Conservation (phyloP, 1,140 invertebrate species). For the Drosophila triauraria region DNA sequence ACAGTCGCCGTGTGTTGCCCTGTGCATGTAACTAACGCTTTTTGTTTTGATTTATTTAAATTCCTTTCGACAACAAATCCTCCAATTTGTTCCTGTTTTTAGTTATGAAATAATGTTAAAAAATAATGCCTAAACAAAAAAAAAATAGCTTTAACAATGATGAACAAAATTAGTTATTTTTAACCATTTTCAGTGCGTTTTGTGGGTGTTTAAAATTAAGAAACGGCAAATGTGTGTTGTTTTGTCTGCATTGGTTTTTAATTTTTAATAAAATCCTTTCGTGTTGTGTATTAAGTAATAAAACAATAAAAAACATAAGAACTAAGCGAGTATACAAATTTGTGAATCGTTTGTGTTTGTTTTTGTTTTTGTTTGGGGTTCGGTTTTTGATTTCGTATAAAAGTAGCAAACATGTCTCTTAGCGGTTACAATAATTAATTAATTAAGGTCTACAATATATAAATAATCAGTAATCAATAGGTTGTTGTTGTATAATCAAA, state of each 20-base stretch:
- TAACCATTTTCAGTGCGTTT: constrained; percentile 69
- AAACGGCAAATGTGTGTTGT: constrained; percentile 47
- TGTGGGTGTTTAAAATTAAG: constrained; percentile 50
- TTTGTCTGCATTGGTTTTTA: constrained; percentile 43
- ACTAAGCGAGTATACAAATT: constrained; percentile 77
- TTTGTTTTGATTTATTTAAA: constrained; percentile 34
- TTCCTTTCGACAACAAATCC: constrained; percentile 60
- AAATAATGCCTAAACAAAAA: constrained; percentile 52
- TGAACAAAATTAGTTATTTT: constrained; percentile 53
- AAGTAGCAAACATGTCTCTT: constrained; percentile 72
- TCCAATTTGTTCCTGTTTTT: constrained; percentile 36
- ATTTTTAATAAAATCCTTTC: constrained; percentile 9
- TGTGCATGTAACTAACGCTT: constrained; percentile 30
- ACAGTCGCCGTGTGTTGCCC: constrained; percentile 15
- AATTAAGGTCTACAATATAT: constrained; percentile 66
- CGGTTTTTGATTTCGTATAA: constrained; percentile 47
- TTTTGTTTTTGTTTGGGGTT: constrained; percentile 45
- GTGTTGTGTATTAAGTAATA: constrained; percentile 31
- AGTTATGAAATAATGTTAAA: constrained; percentile 49
- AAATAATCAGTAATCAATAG: constrained; percentile 81
- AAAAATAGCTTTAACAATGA: constrained; percentile 62
- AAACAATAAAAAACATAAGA: constrained; percentile 74
- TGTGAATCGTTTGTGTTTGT: constrained; percentile 52
- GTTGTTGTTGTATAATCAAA: constrained; percentile 72
- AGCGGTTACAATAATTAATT: constrained; percentile 37